A percentile compares a stretch with the other conserved stretches of the same genome.
These are phyloP conservation scores for Danio jaintianensis DNA, from an alignment of 2,797 vertebrate genomes.

Conservation along the genomic window DNA sequence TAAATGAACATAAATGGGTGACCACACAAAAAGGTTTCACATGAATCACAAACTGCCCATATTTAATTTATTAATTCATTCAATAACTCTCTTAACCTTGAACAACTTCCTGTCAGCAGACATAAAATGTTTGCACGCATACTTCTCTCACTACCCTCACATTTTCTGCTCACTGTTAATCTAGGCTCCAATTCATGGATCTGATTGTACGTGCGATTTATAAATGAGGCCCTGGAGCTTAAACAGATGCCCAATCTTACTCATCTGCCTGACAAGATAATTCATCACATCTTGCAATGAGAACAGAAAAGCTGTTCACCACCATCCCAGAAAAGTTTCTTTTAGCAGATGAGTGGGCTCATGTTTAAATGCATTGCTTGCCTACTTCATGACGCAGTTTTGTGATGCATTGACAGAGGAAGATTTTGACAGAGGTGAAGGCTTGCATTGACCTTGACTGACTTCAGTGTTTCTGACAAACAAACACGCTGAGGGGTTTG, in stretches of 20 bases:
- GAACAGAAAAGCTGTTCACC: constrained; percentile 7
- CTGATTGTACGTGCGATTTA: background rate
- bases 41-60: background rate
- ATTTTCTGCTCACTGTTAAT: background rate
- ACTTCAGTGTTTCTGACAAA: constrained; percentile 44
- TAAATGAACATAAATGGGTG: background rate
- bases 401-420: background rate
- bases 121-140: background rate
- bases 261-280: constrained; percentile 25
- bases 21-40: background rate
- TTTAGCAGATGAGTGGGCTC: background rate
- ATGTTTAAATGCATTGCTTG: constrained; percentile 16
- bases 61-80: background rate
- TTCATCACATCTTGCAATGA: constrained; percentile 27
- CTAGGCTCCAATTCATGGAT: background rate
- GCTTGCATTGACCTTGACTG: constrained; percentile 26
- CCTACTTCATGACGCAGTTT: background rate
- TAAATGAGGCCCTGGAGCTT: constrained; percentile 27
- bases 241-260: constrained; percentile 34
- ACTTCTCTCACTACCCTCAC: background rate
- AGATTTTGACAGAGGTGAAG: constrained; percentile 7
- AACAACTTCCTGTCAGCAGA: background rate
- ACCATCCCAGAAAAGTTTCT: background rate
- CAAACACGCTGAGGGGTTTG: constrained; percentile 8
- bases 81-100: background rate